Evolutionary conservation across 2,797 vertebrate species (phyloP).

Genomic region (Gymnothorax javanicus): DNA sequence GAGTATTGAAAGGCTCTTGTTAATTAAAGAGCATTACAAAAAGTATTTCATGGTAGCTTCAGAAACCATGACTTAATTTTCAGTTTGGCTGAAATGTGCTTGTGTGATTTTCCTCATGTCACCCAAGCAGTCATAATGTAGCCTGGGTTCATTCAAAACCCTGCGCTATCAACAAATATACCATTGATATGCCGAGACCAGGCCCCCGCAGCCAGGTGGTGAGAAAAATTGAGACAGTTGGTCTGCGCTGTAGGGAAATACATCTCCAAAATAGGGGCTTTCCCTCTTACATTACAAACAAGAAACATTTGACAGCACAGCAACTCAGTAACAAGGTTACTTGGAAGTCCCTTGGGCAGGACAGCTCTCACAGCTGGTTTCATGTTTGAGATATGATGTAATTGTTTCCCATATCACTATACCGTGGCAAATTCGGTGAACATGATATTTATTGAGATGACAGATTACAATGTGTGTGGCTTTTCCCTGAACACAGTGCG

Average conservation of each 20-base stretch:
- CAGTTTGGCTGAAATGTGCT: background rate
- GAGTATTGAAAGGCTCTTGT: background rate
- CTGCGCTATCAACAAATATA: background rate
- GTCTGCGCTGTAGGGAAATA: background rate
- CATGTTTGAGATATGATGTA: background rate
- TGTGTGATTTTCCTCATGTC: background rate
- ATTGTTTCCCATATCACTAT: background rate
- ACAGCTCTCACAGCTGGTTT: background rate
- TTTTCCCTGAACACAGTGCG: background rate
- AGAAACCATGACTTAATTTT: background rate
- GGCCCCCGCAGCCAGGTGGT: background rate
- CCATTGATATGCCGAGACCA: background rate
- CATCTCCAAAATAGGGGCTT: background rate
- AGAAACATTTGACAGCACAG: background rate
- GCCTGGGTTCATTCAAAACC: background rate
- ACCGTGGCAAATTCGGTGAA: slow-evolving; percentile 1
- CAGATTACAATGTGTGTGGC: slow-evolving; percentile 16
- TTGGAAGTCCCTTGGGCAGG: background rate
- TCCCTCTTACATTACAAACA: slow-evolving; percentile 20
- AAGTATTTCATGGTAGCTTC: background rate
- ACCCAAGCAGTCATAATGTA: background rate
- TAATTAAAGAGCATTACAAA: background rate
- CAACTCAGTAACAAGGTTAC: background rate
- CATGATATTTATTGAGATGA: slow-evolving; percentile 17
- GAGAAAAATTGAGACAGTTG: background rate